These are phyloP conservation scores for Gopherus evgoodei DNA, from an alignment of 2,113 vertebrate genomes.

Conservation along the genomic window DNA sequence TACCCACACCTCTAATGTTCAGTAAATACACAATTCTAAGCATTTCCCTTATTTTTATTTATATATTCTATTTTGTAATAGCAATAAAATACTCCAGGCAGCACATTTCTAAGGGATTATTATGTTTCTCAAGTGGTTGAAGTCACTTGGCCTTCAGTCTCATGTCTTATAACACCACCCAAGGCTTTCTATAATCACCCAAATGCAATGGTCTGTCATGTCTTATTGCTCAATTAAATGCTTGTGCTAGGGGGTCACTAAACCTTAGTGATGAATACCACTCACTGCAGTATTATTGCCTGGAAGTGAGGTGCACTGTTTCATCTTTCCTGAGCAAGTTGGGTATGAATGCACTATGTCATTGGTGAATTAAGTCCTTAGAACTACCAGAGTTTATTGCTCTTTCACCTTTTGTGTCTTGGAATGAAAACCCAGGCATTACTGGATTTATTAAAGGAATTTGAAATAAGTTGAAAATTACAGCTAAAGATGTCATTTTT, in stretches of 20 bases:
- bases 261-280: neutral
- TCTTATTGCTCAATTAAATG: neutral
- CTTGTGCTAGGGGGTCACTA: neutral
- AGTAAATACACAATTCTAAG: neutral
- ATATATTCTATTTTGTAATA: neutral
- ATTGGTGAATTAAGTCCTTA: neutral
- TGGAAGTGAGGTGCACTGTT: slow-evolving; percentile 1
- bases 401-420: neutral
- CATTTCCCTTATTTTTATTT: neutral
- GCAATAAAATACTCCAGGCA: neutral
- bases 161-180: neutral
- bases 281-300: neutral
- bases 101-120: neutral
- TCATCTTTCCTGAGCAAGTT: slow-evolving; percentile 18
- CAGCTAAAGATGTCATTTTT: slow-evolving; percentile 17
- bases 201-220: neutral
- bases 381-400: neutral
- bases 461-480: slow-evolving; percentile 37
- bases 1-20: neutral
- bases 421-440: slow-evolving; percentile 32
- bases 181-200: slow-evolving; percentile 7
- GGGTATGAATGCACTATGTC: neutral
- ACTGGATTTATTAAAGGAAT: slow-evolving; percentile 26
- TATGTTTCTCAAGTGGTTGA: neutral
- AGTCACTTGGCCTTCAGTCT: slow-evolving; percentile 18